A percentile compares a stretch with the other conserved stretches of the same genome.
Conservation (phyloP, 1,140 invertebrate genomes). For the Apis mellifera region DNA sequence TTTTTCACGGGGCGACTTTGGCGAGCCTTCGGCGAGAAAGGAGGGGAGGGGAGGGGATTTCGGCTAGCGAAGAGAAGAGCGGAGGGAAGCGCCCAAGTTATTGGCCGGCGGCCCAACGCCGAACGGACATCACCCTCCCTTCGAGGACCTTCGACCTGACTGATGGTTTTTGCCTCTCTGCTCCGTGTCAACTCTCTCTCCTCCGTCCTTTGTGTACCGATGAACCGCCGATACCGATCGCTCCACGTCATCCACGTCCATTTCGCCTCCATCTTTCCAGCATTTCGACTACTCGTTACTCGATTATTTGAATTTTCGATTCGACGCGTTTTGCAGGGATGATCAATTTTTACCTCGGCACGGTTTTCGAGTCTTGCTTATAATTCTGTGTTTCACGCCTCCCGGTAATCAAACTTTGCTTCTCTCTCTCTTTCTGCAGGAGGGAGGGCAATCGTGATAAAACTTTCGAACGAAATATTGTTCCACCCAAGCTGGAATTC, state of each 20-base stretch:
- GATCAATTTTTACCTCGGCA: not conserved
- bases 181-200: slow-evolving; percentile 3
- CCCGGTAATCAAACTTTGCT: slow-evolving; percentile 7
- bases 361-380: not conserved
- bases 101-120: slow-evolving; percentile 77
- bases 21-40: no score
- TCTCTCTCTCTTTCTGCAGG: no score
- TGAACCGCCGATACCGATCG: slow-evolving; percentile 66
- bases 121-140: slow-evolving; percentile 77
- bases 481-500: not conserved
- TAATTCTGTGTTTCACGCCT: slow-evolving; percentile 12
- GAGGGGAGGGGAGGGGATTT: no score
- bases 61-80: slow-evolving; percentile 15
- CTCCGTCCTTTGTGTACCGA: slow-evolving; percentile 75
- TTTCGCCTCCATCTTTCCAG: no score
- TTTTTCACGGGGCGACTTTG: slow-evolving; percentile 79
- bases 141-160: slow-evolving; percentile 73
- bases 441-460: not conserved
- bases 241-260: not conserved
- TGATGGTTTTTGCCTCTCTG: slow-evolving; percentile 74
- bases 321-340: no score
- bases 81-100: slow-evolving; percentile 69
- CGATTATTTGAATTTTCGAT: no score
- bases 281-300: no score
- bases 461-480: slow-evolving; percentile 8